These are phyloP conservation scores for Euphonia xanthogaster DNA, from an alignment of 2,797 vertebrate genomes.

Conservation along the genomic window DNA sequence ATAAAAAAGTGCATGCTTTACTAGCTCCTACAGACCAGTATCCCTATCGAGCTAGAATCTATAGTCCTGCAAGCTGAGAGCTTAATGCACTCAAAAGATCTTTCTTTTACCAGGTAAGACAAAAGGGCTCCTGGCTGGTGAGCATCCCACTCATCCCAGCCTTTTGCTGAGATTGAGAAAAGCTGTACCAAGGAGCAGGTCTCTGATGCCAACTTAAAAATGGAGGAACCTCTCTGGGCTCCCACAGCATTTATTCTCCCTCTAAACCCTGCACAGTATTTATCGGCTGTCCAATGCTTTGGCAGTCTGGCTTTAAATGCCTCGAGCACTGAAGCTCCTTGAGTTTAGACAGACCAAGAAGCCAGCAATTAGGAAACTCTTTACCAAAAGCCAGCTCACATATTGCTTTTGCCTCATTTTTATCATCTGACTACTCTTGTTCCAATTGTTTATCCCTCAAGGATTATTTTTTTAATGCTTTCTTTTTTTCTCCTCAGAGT, in stretches of 20 bases:
- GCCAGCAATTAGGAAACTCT: neutral
- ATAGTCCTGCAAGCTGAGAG: neutral
- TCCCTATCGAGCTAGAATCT: neutral
- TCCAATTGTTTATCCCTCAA: constrained; percentile 18
- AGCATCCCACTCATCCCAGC: neutral
- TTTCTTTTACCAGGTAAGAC: neutral
- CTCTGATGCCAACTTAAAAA: neutral
- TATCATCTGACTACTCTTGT: neutral
- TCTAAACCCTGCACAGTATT: neutral
- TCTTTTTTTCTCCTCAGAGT: neutral
- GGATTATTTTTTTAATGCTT: neutral
- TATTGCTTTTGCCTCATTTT: constrained; percentile 5
- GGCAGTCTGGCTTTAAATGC: constrained; percentile 5
- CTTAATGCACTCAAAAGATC: neutral
- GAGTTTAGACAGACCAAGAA: neutral
- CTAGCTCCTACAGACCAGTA: neutral
- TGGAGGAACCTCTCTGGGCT: neutral
- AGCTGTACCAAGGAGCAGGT: neutral
- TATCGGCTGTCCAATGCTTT: neutral
- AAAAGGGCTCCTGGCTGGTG: neutral
- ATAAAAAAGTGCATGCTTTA: neutral
- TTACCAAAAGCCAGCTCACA: neutral
- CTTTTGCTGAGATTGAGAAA: neutral
- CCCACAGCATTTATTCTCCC: neutral
- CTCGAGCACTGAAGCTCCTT: neutral